Evolutionary conservation across 2,888 invertebrate genomes (phyloP).

Genomic region (Epinotia ramella): DNA sequence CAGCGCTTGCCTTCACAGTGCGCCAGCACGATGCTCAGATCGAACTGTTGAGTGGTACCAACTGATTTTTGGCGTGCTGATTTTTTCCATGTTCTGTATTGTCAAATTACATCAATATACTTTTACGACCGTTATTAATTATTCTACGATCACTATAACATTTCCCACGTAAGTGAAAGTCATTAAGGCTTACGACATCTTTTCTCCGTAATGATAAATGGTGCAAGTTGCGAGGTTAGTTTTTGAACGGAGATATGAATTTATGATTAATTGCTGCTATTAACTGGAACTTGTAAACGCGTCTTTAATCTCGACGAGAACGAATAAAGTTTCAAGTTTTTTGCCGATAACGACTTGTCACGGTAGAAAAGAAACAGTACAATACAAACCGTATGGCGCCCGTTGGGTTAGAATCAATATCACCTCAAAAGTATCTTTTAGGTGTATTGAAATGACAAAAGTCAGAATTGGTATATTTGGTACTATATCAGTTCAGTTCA

Average conservation of each 20-base stretch:
- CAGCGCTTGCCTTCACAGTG: too few species aligned
- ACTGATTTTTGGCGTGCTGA: too few species aligned
- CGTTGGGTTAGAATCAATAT: neutral
- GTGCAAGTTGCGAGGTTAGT: conserved; percentile 38
- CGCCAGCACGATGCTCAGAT: too few species aligned
- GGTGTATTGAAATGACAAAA: too few species aligned
- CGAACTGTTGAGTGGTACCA: too few species aligned
- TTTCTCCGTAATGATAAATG: conserved; percentile 39
- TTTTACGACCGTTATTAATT: neutral
- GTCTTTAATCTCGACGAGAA: conserved; percentile 37
- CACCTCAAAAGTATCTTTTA: too few species aligned
- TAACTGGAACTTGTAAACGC: conserved; percentile 42
- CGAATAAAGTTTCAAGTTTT: conserved; percentile 41
- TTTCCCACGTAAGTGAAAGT: conserved; percentile 42
- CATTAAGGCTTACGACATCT: conserved; percentile 35
- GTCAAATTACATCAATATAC: too few species aligned
- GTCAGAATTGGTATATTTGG: too few species aligned
- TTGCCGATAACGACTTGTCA: conserved; percentile 32
- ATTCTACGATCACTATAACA: conserved; percentile 16
- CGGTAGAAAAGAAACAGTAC: conserved; percentile 27
- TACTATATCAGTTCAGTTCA: too few species aligned
- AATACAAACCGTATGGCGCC: neutral
- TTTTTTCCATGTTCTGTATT: too few species aligned
- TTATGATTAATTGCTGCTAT: conserved; percentile 44
- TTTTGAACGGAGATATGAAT: conserved; percentile 42